Percentiles rank a stretch among this genome's conserved stretches.
Evolutionary conservation across 2,888 invertebrate genomes (phyloP).

Genomic region (Saturnia pavonia): DNA sequence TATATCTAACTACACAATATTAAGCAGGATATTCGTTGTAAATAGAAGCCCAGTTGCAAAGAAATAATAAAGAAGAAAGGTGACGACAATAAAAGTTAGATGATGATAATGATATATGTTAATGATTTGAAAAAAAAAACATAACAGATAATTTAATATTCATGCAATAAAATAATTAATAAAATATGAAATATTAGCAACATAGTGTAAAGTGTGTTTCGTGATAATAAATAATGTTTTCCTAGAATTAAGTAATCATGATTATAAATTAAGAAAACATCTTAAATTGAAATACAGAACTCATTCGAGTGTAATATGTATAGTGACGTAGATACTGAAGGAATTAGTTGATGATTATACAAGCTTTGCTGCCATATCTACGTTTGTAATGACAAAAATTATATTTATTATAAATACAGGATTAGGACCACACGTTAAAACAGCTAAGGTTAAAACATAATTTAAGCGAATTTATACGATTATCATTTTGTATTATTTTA

Average conservation of each 20-base stretch:
- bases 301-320: conserved; percentile 66
- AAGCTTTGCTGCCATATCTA: conserved; percentile 76
- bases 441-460: conserved; percentile 52
- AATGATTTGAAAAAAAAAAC: conserved; percentile 33
- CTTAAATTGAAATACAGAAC: conserved; percentile 61
- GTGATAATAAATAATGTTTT: conserved; percentile 19
- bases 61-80: conserved; percentile 38
- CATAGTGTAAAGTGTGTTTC: conserved; percentile 28
- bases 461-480: conserved; percentile 35
- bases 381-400: conserved; percentile 54
- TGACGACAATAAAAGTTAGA: conserved; percentile 23
- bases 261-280: conserved; percentile 70
- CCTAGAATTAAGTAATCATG: conserved; percentile 25
- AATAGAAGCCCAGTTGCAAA: conserved; percentile 56
- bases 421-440: conserved; percentile 69
- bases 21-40: conserved; percentile 45
- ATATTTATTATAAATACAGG: conserved; percentile 50
- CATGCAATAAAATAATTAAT: conserved; percentile 33
- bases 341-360: conserved; percentile 73
- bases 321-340: conserved; percentile 58
- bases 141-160: conserved; percentile 25
- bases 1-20: conserved; percentile 58
- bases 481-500: conserved; percentile 14
- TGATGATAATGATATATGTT: too few species aligned
- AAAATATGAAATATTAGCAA: conserved; percentile 30